Percentiles rank a stretch among this genome's conserved stretches.
Conservation (phyloP, 2,797 vertebrate species). For the Leptodactylus fallax region DNA sequence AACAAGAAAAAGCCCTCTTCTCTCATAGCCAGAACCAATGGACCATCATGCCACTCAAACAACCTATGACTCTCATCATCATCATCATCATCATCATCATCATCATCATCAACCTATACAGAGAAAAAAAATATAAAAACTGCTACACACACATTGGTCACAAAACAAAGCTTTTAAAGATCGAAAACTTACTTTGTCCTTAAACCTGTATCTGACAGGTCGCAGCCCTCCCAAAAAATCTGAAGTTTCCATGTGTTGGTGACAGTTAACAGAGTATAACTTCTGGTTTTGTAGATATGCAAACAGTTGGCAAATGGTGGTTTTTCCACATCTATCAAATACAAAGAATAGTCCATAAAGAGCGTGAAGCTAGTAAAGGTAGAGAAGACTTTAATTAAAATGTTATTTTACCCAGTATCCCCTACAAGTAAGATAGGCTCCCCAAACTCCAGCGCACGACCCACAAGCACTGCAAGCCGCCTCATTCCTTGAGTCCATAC, state of each 20-base stretch:
- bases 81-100: slow-evolving; percentile 68
- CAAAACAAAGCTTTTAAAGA: neutral
- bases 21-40: slow-evolving; percentile 92
- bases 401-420: slow-evolving; percentile 89
- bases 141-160: neutral
- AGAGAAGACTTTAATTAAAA: neutral
- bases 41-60: slow-evolving; percentile 95
- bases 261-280: slow-evolving; percentile 91
- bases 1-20: slow-evolving; percentile 91
- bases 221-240: slow-evolving; percentile 93
- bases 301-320: slow-evolving; percentile 95
- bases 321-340: slow-evolving; percentile 91
- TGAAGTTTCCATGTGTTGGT: slow-evolving; percentile 96
- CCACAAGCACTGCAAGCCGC: slow-evolving; percentile 87
- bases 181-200: slow-evolving; percentile 81
- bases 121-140: slow-evolving; percentile 44
- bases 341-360: neutral
- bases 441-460: slow-evolving; percentile 88
- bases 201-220: slow-evolving; percentile 82
- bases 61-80: slow-evolving; percentile 81
- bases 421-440: slow-evolving; percentile 94
- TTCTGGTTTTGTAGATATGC: slow-evolving; percentile 84
- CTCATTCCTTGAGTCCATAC: slow-evolving; percentile 92
- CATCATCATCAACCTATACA: neutral
- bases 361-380: neutral